Evolutionary conservation across 2,113 vertebrate genomes (phyloP).

Genomic region (Phalacrocorax pelagicus): DNA sequence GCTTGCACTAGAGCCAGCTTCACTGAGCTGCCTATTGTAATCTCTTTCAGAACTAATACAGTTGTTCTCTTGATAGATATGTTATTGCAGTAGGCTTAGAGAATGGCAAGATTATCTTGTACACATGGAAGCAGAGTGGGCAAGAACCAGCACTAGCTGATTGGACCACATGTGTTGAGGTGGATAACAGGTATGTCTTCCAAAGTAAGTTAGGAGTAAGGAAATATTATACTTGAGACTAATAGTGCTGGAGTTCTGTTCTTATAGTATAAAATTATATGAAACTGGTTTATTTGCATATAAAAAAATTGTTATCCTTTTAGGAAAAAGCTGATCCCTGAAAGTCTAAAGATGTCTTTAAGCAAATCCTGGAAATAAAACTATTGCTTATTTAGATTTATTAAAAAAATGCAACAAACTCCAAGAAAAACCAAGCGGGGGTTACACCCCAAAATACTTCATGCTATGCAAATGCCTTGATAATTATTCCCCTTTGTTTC

Average conservation of each 20-base stretch:
- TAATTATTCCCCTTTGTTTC: neutral
- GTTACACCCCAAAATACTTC: neutral
- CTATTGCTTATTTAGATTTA: neutral
- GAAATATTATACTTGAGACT: neutral
- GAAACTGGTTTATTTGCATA: neutral
- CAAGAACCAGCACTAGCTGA: slow-evolving; percentile 72
- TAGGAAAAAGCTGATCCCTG: neutral
- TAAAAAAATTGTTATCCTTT: neutral
- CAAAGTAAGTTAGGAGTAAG: neutral
- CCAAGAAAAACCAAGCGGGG: accelerated
- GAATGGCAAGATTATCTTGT: slow-evolving; percentile 84
- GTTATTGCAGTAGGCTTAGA: slow-evolving; percentile 90
- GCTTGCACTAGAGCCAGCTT: neutral
- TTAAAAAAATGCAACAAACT: neutral
- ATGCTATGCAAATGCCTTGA: neutral
- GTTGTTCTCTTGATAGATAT: slow-evolving; percentile 74
- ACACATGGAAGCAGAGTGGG: slow-evolving; percentile 81
- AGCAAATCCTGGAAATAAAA: neutral
- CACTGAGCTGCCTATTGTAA: neutral
- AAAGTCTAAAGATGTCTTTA: neutral
- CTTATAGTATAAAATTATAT: neutral
- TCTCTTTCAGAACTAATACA: neutral
- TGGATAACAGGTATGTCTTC: slow-evolving; percentile 82
- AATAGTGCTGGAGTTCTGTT: neutral
- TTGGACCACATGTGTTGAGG: slow-evolving; percentile 82